Evolutionary conservation across 2,888 invertebrate genomes (phyloP).

Genomic region (Trimorus sp.): DNA sequence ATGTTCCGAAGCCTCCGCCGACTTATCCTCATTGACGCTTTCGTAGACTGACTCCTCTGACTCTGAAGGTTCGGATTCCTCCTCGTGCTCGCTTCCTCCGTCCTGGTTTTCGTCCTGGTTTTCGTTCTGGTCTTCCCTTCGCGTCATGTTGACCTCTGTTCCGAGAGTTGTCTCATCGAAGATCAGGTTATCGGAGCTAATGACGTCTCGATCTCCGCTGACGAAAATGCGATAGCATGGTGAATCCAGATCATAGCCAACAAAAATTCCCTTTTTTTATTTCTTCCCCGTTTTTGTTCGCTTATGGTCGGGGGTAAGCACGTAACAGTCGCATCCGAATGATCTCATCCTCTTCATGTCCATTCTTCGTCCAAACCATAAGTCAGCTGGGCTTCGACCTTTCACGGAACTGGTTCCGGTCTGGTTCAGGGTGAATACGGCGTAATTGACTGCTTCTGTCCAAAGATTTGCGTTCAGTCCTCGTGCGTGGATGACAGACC

Average conservation of each 20-base stretch:
- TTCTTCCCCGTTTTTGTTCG: neutral
- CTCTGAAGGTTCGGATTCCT: no score
- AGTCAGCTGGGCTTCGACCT: neutral
- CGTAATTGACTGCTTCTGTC: constrained; percentile 49
- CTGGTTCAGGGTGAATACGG: constrained; percentile 6
- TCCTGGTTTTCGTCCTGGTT: no score
- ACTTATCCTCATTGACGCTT: no score
- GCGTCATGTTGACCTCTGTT: no score
- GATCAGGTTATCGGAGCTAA: neutral
- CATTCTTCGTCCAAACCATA: constrained; percentile 2
- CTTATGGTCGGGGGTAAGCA: neutral
- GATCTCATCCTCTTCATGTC: neutral
- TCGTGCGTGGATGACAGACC: neutral
- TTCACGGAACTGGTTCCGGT: neutral
- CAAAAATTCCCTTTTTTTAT: constrained; percentile 48
- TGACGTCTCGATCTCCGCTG: constrained; percentile 20
- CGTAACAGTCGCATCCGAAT: constrained; percentile 10
- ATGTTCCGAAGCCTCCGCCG: no score
- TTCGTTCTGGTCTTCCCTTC: no score
- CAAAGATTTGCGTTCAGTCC: constrained; percentile 31
- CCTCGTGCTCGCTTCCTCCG: no score
- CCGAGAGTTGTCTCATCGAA: neutral
- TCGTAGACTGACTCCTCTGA: no score
- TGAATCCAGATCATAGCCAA: constrained; percentile 69
- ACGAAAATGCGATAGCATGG: constrained; percentile 64